These are phyloP conservation scores for Apodemus agrarius DNA, from an alignment of 2,797 vertebrate genomes.

Conservation along the genomic window DNA sequence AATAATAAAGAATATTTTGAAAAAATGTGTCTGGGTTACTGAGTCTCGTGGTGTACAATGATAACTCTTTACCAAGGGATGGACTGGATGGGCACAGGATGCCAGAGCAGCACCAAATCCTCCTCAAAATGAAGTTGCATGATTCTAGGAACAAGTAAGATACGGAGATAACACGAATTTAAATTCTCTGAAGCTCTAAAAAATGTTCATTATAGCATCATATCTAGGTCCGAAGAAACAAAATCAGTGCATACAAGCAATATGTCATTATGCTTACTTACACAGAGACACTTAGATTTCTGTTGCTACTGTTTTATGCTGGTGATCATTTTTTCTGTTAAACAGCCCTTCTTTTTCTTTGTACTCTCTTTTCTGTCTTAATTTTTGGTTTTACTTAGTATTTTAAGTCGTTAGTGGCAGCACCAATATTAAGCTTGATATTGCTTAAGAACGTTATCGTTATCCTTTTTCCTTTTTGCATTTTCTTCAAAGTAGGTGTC, in stretches of 20 bases:
- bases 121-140: background rate
- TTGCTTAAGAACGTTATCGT: background rate
- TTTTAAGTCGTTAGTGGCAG: constrained; percentile 36
- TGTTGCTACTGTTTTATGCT: background rate
- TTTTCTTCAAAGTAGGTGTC: background rate
- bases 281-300: background rate
- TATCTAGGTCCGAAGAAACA: background rate
- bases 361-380: background rate
- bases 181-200: background rate
- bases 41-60: background rate
- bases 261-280: background rate
- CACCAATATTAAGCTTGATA: background rate
- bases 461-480: background rate
- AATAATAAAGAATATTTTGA: background rate
- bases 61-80: background rate
- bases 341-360: background rate
- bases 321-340: background rate
- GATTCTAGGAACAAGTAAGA: background rate
- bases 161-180: background rate
- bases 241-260: background rate
- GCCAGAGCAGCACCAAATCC: background rate
- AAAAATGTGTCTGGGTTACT: background rate
- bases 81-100: background rate
- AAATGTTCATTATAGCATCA: background rate
- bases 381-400: background rate